Base-by-base conservation (phyloP, 2,113 vertebrate genomes). In the Pluvialis apricaria region DNA sequence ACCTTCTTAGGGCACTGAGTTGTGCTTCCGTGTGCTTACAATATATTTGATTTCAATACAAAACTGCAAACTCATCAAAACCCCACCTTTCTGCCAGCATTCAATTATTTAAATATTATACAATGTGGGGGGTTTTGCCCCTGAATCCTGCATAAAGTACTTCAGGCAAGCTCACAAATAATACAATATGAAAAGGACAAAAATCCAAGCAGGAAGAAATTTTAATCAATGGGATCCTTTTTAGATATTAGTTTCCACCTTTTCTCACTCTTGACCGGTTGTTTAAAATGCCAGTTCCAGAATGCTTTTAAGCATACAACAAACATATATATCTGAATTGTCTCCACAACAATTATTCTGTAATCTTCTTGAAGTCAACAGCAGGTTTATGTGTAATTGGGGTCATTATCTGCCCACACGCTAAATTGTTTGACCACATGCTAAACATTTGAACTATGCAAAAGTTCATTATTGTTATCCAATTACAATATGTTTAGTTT, bases 51-150 rank as follows among this genome's bases (percentile, higher is more conserved):
- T 97, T 96, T 97, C 93, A 96, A 80, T 86, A 76, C 45, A 95
- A 92, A 97, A 90, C 52, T 92, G 94, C 96, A 82, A 60, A 82
- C 86, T 97, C 95, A 97, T 95, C 96, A 96, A 96, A 95, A 88
- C 52, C 47, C 79, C 92, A 93, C 58, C 29, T 93, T 88, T 80
- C 62, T 91, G 51, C 38, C 40, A 96, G 70, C 72, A 73, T 96
- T 91, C 88, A 91, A 90, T 93, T 94, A 94, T 97, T 92, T 94
- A 95, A 94, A 95, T 75, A 93, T n/a, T 47, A 68, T 36, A 87
- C 22, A 62, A 8, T 21, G 16, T 6, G 34, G 10, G 29, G 42
- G 12, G 8, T 0, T 10, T 80, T 85, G 54, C 45, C 54, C 77
- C 77, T 66, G 71, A 90, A 61, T 86, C 77, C 76, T 86, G 45